Evolutionary conservation across 2,113 vertebrate species (phyloP).

Genomic region (Atlantisia rogersi): DNA sequence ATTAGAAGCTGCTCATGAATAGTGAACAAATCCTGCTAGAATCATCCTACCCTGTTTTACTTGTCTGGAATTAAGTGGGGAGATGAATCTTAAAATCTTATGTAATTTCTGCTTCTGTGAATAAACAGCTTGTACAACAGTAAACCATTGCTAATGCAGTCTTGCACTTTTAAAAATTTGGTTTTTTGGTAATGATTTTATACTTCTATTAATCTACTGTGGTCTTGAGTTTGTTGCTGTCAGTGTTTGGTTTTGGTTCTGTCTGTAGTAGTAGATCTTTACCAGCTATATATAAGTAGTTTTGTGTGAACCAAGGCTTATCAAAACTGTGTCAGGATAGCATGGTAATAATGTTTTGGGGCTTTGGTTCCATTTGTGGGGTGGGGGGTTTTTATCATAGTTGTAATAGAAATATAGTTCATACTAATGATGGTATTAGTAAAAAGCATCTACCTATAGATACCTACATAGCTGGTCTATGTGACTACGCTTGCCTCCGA

Average conservation of each 20-base stretch:
- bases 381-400: neutral
- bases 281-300: neutral
- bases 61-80: neutral
- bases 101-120: neutral
- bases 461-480: neutral
- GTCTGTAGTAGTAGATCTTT: neutral
- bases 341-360: neutral
- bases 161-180: neutral
- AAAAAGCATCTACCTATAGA: neutral
- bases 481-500: neutral
- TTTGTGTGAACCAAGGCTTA: neutral
- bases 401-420: neutral
- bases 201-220: neutral
- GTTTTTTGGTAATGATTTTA: neutral
- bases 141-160: neutral
- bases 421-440: neutral
- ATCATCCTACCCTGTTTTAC: neutral
- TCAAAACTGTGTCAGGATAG: neutral
- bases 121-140: neutral
- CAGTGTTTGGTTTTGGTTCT: neutral
- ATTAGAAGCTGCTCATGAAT: slow-evolving; percentile 38
- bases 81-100: neutral
- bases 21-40: slow-evolving; percentile 15
- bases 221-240: neutral
- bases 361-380: neutral